A percentile compares a stretch with the other conserved stretches of the same genome.
Conservation (phyloP, 2,797 vertebrate species). For the Gymnoscopelus microlampas region DNA sequence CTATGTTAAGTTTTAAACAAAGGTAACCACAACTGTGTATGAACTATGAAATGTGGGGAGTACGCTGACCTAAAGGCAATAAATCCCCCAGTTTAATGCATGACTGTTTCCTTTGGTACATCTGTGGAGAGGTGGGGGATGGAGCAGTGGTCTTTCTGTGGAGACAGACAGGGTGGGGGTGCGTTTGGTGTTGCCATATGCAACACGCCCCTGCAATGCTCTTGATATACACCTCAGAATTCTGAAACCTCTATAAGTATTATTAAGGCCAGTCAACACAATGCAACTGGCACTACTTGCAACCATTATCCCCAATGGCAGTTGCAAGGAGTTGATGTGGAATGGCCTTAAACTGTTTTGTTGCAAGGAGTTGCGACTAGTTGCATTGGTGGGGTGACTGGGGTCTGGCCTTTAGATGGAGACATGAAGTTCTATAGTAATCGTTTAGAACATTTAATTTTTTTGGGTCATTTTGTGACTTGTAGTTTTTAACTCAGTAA, state of each 20-base stretch:
- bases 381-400: too few species aligned
- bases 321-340: too few species aligned
- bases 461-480: not conserved
- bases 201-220: constrained; percentile 60
- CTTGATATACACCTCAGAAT: constrained; percentile 49
- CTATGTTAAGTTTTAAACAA: constrained; percentile 58
- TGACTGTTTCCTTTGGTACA: constrained; percentile 93
- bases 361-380: too few species aligned
- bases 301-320: too few species aligned
- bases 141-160: constrained; percentile 71
- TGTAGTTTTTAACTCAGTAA: not conserved
- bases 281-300: too few species aligned
- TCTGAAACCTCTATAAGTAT: not conserved
- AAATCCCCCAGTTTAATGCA: constrained; percentile 93
- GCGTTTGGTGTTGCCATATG: constrained; percentile 82
- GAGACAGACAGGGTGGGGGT: constrained; percentile 77
- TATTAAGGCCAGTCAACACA: too few species aligned
- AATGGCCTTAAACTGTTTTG: too few species aligned
- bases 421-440: too few species aligned
- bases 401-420: too few species aligned
- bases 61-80: constrained; percentile 88
- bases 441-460: not conserved
- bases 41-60: constrained; percentile 81
- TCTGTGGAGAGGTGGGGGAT: constrained; percentile 83
- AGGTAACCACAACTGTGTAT: constrained; percentile 65